Base-by-base conservation (phyloP, 2,797 vertebrate genomes). In the Paratrypauchen microcephalus region DNA sequence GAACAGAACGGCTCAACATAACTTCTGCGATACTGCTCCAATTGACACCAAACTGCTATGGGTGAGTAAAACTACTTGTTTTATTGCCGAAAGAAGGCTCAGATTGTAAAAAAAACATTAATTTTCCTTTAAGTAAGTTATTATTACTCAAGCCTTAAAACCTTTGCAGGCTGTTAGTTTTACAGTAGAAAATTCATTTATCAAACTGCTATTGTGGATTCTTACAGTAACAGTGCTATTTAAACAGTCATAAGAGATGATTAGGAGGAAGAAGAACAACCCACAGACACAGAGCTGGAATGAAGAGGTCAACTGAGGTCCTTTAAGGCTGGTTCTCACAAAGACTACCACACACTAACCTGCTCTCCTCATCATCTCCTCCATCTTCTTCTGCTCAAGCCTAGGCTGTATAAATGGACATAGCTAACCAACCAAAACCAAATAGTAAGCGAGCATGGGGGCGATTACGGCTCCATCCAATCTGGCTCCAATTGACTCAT, bases 261-360 rank as follows among this genome's bases (percentile, higher is more conserved):
- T 76, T 48, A 36, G 66, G 59, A 74, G 41, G 30, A 72, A 68
- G 59, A 83, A 71, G 76, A 79, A 74, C 67, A 72, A 61, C 74
- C 82, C 21, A 66, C 13, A 79, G 76, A 81, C 66, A 56, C 68
- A 39, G 74, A 78, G 75, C 45, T 64, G 70, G 77, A 74, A 71
- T 11, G 2, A 36, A 59, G 77, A 73, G 83, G 83, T 87, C 81
- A 86, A 48, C 54, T n/a, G 72, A 56, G 87, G 80, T 74, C 65
- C 81, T 81, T 50, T 4, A 66, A 67, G 87, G 75, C 77, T 83
- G 84, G 48, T 86, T 91, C 81, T 81, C 81, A 83, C 66, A 69
- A 79, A 66, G 77, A 13, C 41, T 41, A 41, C 58, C 70, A 74
- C 79, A 1, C 57, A 21, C 63, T 76, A 81, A 74, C 83, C 83